Percentiles rank a stretch among this genome's conserved stretches.
Evolutionary conservation across 2,888 invertebrate species (phyloP).

Genomic region (Drosophila fulvimacula): DNA sequence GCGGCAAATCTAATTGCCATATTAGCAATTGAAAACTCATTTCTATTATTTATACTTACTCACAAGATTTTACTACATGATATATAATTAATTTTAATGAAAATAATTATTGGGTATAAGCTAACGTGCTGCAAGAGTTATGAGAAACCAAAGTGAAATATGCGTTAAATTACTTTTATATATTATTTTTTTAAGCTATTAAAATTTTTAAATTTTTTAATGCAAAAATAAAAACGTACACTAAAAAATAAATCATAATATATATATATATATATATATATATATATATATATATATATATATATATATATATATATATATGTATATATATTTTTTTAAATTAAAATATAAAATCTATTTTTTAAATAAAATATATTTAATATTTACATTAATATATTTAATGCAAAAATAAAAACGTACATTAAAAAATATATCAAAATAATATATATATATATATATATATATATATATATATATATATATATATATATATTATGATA

Average conservation of each 20-base stretch:
- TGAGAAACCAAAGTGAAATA: not conserved
- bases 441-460: too few relatives aligned
- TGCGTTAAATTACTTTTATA: not conserved
- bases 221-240: not conserved
- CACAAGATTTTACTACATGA: not conserved
- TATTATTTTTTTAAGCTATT: not conserved
- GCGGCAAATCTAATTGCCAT: not conserved
- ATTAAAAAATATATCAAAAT: too few relatives aligned
- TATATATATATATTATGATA: too few relatives aligned
- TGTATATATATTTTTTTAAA: not conserved
- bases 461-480: too few relatives aligned
- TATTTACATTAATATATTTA: too few relatives aligned
- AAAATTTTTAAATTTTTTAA: not conserved
- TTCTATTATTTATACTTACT: not conserved
- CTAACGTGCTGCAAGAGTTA: not conserved
- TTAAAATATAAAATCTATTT: too few relatives aligned
- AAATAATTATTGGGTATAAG: constrained; percentile 14
- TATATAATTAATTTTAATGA: constrained; percentile 6
- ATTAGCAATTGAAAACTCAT: not conserved
- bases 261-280: too few relatives aligned
- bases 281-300: too few relatives aligned
- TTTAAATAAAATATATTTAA: too few relatives aligned
- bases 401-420: too few relatives aligned
- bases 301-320: not conserved
- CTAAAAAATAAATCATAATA: too few relatives aligned